Conservation (phyloP, 2,113 vertebrate genomes). For the Thomomys bottae region DNA sequence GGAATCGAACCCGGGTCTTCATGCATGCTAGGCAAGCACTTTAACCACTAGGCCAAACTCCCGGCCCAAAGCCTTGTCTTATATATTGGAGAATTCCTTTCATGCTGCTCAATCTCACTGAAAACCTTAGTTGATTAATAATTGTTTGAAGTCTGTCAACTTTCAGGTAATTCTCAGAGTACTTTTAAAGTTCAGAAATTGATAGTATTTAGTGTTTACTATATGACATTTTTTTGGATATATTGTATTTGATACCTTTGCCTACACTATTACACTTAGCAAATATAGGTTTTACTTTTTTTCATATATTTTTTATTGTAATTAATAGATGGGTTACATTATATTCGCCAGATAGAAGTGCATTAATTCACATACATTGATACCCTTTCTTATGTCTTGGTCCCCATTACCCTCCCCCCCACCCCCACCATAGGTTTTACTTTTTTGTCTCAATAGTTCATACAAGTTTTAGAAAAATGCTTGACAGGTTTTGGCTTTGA, state of each 20-base stretch:
- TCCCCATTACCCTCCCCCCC: no score
- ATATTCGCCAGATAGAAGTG: no score
- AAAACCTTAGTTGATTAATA: not conserved
- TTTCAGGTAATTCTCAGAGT: not conserved
- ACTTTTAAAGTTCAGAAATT: conserved; percentile 32
- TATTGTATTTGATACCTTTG: not conserved
- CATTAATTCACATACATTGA: no score
- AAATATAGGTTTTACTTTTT: conserved; percentile 34
- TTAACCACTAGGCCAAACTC: no score
- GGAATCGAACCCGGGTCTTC: no score
- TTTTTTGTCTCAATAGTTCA: not conserved
- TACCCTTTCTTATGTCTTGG: no score
- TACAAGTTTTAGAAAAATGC: not conserved
- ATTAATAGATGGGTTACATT: no score
- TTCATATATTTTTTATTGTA: no score
- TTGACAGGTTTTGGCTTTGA: conserved; percentile 31
- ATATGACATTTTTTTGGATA: no score
- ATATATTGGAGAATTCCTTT: not conserved
- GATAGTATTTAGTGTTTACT: not conserved
- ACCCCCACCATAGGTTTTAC: no score
- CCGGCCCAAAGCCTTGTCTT: no score
- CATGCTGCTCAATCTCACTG: not conserved
- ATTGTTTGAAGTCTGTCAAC: conserved; percentile 13
- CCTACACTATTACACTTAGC: not conserved
- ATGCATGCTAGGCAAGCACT: no score